Evolutionary conservation across 2,113 vertebrate genomes (phyloP), one percentile per base, ranked within the genome.

Genomic region (Oxyruncus cristatus): DNA sequence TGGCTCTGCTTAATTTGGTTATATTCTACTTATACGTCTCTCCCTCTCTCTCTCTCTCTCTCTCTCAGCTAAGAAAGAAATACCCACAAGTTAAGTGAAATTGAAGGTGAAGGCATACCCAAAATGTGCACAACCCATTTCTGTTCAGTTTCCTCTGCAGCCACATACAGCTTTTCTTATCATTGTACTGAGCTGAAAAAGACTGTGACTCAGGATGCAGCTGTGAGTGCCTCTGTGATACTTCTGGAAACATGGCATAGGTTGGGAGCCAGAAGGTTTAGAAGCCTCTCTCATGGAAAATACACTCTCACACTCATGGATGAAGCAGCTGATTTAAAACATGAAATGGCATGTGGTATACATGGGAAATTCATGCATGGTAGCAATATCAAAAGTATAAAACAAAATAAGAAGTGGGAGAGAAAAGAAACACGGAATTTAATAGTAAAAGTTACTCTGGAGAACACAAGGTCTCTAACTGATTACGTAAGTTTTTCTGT

Each of bases 281-380:
- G 67, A 27, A 79, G 26, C 33, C 62, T 76, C 17, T 33, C 23
- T 42, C 20, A 4, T 42, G 22, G 22, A 47, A 46, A 56, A 35
- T 7, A 33, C 0, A 2, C 5, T 53, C 66, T n/a, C 33, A 53
- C 13, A 39, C 8, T 4, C 23, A 46, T 3, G 32, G 44, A 44
- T 0, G 1, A 44, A 82, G 20, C 14, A 66, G 30, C 14, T 78
- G 39, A 22, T 35, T 50, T 59, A 55, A 86, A 85, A 44, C 26
- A 28, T 2, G 1, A 24, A 53, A 26, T 28, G 33, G 6, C 63
- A 19, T 23, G 28, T 42, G 32, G 16, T 33, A 9, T 11, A 15
- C 0, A 3, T 78, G 32, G n/a, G 17, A 78, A 13, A 9, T 21
- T 76, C 33, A 46, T 1, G 1, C 32, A 9, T 0, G 0, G 46